These are phyloP conservation scores for Brachymystax lenok DNA, from an alignment of 2,797 vertebrate genomes.

Conservation along the genomic window DNA sequence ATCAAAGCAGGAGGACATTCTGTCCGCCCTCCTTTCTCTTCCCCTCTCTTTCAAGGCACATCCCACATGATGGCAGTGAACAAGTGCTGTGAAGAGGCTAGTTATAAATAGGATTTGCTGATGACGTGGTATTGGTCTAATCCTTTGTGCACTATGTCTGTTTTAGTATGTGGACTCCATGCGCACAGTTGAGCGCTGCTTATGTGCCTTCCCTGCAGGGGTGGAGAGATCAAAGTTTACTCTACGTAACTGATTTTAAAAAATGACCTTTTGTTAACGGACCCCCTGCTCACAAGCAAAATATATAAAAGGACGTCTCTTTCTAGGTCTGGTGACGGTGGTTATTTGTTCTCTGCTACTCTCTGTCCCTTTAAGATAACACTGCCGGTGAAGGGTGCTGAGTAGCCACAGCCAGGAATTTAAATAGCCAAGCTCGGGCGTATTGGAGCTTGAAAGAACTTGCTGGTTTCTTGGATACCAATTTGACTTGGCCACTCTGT, in stretches of 20 bases:
- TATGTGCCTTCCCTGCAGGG: neutral
- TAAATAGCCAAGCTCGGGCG: constrained; percentile 27
- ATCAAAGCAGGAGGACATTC: constrained; percentile 57
- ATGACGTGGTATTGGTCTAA: constrained; percentile 39
- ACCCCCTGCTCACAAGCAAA: neutral
- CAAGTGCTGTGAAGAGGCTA: constrained; percentile 34
- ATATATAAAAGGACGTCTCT: neutral
- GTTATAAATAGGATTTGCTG: constrained; percentile 48
- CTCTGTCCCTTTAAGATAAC: constrained; percentile 17
- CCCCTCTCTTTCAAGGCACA: constrained; percentile 13
- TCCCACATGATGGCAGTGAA: constrained; percentile 25
- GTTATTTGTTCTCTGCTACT: neutral
- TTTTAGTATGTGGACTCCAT: neutral
- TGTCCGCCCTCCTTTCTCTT: neutral
- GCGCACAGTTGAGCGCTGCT: neutral
- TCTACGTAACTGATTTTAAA: neutral
- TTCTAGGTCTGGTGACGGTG: neutral
- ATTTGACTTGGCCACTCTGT: constrained; percentile 23
- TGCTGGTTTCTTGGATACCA: constrained; percentile 42
- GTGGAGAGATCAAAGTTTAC: neutral
- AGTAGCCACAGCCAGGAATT: constrained; percentile 21
- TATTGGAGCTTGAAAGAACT: constrained; percentile 36
- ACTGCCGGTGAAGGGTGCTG: constrained; percentile 6
- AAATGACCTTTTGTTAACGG: neutral
- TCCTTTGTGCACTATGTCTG: constrained; percentile 28